Conservation (phyloP, 2,888 invertebrate species). For the Actias luna region DNA sequence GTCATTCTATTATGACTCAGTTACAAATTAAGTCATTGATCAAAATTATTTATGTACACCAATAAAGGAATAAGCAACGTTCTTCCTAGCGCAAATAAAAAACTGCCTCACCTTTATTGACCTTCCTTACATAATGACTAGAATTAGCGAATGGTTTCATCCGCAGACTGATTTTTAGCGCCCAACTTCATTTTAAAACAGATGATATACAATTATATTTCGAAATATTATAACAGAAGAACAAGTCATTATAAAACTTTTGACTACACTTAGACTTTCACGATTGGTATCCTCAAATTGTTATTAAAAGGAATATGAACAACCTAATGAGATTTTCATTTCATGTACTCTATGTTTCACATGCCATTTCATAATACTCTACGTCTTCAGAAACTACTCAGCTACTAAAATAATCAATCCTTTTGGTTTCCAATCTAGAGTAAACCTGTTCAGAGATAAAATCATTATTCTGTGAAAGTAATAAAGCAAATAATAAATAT, state of each 20-base stretch:
- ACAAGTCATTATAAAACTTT: not conserved
- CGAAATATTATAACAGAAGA: not conserved
- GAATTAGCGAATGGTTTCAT: not conserved
- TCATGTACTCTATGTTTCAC: no score
- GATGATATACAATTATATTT: not conserved
- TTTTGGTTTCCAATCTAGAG: no score
- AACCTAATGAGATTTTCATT: no score
- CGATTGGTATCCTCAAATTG: no score
- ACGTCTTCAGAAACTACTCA: no score
- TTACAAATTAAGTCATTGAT: slow-evolving; percentile 4
- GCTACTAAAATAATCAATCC: no score
- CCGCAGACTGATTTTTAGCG: not conserved
- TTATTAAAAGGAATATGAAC: no score
- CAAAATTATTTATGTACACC: slow-evolving; percentile 5
- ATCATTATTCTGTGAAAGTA: no score
- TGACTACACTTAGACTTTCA: not conserved
- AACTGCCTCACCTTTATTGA: slow-evolving; percentile 3
- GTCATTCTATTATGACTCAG: not conserved
- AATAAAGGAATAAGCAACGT: not conserved
- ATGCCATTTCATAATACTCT: no score
- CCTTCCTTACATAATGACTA: not conserved
- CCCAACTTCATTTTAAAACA: not conserved
- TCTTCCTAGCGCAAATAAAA: not conserved
- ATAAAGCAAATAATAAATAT: no score
- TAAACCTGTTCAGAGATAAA: no score